Evolutionary conservation across 1,140 invertebrate species (phyloP).

Genomic region (Mylabris phalerata): DNA sequence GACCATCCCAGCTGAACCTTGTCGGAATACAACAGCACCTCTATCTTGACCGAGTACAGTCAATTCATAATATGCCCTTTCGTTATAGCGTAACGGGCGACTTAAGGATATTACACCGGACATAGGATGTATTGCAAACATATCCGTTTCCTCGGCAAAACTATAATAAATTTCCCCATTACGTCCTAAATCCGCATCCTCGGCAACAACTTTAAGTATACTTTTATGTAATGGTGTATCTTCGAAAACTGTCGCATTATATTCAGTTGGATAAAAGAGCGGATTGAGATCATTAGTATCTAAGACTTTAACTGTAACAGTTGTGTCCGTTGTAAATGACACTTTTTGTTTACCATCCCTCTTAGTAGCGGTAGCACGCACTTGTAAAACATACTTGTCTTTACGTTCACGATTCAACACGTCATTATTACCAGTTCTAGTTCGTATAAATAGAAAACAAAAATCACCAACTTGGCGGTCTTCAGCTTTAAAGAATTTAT

Average conservation of each 20-base stretch:
- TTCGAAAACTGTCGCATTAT: constrained; percentile 81
- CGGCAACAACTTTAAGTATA: constrained; percentile 71
- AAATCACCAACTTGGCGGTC: constrained; percentile 83
- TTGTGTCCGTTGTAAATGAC: constrained; percentile 62
- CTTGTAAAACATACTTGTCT: constrained; percentile 71
- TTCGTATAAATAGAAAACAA: constrained; percentile 83
- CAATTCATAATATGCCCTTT: constrained; percentile 63
- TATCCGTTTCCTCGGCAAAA: constrained; percentile 71
- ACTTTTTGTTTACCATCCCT: constrained; percentile 51
- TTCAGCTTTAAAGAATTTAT: constrained; percentile 90
- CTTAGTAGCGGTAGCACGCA: constrained; percentile 64
- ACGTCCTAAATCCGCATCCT: constrained; percentile 88
- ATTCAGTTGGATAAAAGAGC: constrained; percentile 80
- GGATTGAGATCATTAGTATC: constrained; percentile 92
- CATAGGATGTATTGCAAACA: constrained; percentile 88
- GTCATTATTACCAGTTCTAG: constrained; percentile 73
- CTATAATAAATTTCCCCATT: constrained; percentile 97
- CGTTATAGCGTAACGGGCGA: constrained; percentile 64
- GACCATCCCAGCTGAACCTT: constrained; percentile 51
- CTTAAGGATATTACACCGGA: constrained; percentile 82
- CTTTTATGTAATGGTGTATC: constrained; percentile 78
- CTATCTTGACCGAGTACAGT: constrained; percentile 78
- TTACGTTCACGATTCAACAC: constrained; percentile 87
- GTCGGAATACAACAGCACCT: constrained; percentile 55
- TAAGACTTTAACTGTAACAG: constrained; percentile 70